Evolutionary conservation across 2,888 invertebrate genomes (phyloP), one percentile per base, ranked within the genome.

Genomic region (Schizotus pectinicornis): DNA sequence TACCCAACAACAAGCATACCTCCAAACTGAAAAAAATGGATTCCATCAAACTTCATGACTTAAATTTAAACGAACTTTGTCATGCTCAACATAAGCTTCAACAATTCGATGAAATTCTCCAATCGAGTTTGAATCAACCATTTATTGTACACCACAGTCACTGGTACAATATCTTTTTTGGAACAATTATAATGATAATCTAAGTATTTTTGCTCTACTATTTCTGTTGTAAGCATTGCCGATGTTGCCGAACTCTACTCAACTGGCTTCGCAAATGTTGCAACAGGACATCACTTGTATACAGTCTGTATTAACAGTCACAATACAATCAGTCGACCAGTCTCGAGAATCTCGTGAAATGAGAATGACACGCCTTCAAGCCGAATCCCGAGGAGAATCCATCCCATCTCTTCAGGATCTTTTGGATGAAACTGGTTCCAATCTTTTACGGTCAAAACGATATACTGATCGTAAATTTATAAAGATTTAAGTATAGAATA

Each of bases 41-140:
- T n/a, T 3, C 47, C 3, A 50, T 56, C n/a, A 35, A 46, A 45
- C 36, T 61, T 6, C 14, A 45, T 31, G 52, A 58, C 35, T 7
- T 61, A 3, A 58, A 61, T 36, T 36, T 59, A 7, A 55, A 61
- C 39, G 58, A 61, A 3, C 41, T 61, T 14, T 14, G 37, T 38
- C 59, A 59, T 12, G 47, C 51, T 8, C 32, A 61, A 48, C 38
- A 62, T 14, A 59, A 56, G 52, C 9, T 59, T 7, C 13, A 47
- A 32, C 59, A 62, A 34, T 62, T 59, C 32, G 52, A 62, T 13
- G 55, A 55, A 42, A 38, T 52, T 39, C 38, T 56, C 1, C 49
- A 57, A 36, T 14, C 52, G 42, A 46, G 37, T 12, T 39, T 60
- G 1, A 42, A 60, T 34, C 13, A 56, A 35, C 56, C 56, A 12